Evolutionary conservation across 2,888 invertebrate genomes (phyloP), one percentile per base, ranked within the genome.

Genomic region (Nematopogon swammerdamellus): DNA sequence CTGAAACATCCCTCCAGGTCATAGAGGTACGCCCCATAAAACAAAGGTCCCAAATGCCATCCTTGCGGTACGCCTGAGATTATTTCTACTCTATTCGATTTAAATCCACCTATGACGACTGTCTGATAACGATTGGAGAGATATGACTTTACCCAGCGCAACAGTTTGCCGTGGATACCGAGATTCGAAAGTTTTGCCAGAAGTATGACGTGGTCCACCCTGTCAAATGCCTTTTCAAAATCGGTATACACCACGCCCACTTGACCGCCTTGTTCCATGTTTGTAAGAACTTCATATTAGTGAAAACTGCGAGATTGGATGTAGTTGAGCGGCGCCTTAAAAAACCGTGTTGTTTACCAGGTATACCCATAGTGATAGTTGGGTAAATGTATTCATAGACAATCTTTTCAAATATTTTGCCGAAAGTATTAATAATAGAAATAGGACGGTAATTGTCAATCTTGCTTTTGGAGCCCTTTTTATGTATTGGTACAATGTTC

Each of bases 261-360:
- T 46, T 54, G 53, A n/a, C 30, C 46, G 3, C 47, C 30, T 2
- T 18, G 20, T 1, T 53, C 52, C 54, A 53, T 53, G 10, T 49
- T 20, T 3, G 19, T 6, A 1, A 51, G 44, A 6, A 47, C 18
- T 19, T 46, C 48, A n/a, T n/a, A 11, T 47, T 36, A 2, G 30
- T 16, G 5, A 49, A 50, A 29, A 19, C 30, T 11, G 36, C 18
- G 3, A 52, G 45, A 11, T 51, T 53, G 14, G 45, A 25, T 8
- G 20, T 5, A 2, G 46, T 46, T 1, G 45, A 42, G 1, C 49
- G 49, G n/a, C n/a, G n/a, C n/a, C n/a, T n/a, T n/a, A n/a, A n/a
- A n/a, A n/a, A n/a, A n/a, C n/a, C n/a, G n/a, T 49, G 49, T 30
- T 49, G 49, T 11, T 36, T n/a, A 2, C 25, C 17, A 17, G 45